Evolutionary conservation across 1,140 invertebrate species (phyloP).

Genomic region (Saccostrea cuccullata): DNA sequence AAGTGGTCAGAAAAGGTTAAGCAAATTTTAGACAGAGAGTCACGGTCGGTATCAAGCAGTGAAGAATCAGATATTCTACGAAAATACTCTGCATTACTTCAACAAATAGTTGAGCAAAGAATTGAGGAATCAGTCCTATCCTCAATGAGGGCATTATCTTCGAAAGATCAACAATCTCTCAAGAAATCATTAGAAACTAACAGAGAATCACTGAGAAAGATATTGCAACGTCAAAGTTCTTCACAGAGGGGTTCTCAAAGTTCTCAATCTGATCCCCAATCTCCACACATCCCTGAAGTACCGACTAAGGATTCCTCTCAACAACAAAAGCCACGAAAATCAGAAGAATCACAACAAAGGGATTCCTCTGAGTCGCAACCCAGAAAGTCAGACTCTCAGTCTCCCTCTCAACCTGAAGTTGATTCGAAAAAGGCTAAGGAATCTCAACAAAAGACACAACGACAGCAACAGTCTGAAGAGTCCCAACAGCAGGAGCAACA

Average conservation of each 20-base stretch:
- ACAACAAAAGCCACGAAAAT: background rate
- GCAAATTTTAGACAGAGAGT: background rate
- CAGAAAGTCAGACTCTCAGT: background rate
- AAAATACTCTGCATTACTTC: constrained; percentile 10
- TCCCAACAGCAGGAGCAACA: background rate
- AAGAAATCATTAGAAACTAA: constrained; percentile 4
- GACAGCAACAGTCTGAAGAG: no score
- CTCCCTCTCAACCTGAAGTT: background rate
- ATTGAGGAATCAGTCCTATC: background rate
- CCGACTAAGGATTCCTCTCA: background rate
- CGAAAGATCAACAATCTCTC: background rate
- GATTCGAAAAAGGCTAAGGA: background rate
- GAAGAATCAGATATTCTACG: background rate
- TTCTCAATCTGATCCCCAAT: background rate
- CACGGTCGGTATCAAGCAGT: background rate
- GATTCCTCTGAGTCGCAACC: background rate
- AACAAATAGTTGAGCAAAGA: background rate
- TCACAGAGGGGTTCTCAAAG: background rate
- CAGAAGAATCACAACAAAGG: background rate
- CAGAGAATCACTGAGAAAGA: constrained; percentile 14
- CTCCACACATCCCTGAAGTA: background rate
- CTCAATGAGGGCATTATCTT: background rate
- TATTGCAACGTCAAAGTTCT: background rate
- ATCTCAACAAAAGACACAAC: background rate
- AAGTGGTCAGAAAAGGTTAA: constrained; percentile 10